Evolutionary conservation across 2,888 invertebrate species (phyloP).

Genomic region (Agrilus mali): DNA sequence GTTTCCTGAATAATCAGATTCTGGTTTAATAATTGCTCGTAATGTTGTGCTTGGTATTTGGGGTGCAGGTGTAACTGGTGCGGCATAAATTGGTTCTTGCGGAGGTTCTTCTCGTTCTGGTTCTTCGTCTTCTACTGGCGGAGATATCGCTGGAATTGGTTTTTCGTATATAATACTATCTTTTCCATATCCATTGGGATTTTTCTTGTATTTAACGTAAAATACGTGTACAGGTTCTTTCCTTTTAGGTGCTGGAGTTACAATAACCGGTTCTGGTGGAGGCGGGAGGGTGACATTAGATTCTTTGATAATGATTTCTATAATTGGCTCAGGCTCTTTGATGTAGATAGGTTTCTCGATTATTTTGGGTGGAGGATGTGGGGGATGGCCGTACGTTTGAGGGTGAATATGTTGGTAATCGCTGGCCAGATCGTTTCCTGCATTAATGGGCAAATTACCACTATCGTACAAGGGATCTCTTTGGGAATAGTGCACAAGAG

Average conservation of each 20-base stretch:
- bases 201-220: conserved; percentile 83
- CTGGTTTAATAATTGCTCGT: conserved; percentile 74
- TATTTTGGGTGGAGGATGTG: conserved; percentile 20
- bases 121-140: conserved; percentile 45
- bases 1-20: conserved; percentile 74
- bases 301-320: conserved; percentile 85
- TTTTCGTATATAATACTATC: conserved; percentile 66
- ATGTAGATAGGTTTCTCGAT: conserved; percentile 36
- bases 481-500: conserved; percentile 66
- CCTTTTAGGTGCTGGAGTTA: conserved; percentile 42
- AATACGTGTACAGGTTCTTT: conserved; percentile 85
- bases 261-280: conserved; percentile 36
- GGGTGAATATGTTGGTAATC: conserved; percentile 37
- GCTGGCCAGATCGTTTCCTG: conserved; percentile 29
- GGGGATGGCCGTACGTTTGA: conserved; percentile 36
- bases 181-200: conserved; percentile 55
- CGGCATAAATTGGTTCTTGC: conserved; percentile 28
- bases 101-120: conserved; percentile 39
- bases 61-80: conserved; percentile 24
- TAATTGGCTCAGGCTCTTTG: conserved; percentile 78
- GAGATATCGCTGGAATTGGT: conserved; percentile 67
- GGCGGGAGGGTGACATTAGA: conserved; percentile 71
- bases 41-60: conserved; percentile 63
- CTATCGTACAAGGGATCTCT: conserved; percentile 64
- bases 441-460: conserved; percentile 31